phyloP scores from a whole-genome alignment of 92 coral and sea anemone species.

The Muricea muricata region DNA sequence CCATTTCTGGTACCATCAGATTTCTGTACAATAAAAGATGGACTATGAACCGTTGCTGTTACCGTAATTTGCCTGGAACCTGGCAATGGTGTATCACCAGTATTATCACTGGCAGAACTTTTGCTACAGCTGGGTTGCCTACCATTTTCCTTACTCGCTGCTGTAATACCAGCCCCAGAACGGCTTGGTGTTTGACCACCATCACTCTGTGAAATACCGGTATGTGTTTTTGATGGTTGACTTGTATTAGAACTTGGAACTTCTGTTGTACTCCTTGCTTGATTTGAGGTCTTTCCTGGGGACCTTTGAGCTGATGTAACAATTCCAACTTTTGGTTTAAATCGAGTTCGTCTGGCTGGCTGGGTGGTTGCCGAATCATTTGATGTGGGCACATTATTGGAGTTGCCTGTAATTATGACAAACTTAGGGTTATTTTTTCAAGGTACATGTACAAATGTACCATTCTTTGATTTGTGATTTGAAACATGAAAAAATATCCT shows the following conservation, averaged over 20 bases:
- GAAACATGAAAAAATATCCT: no score
- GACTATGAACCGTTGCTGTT: not conserved
- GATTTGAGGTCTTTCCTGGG: not conserved
- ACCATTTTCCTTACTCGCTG: not conserved
- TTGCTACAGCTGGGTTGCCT: no score
- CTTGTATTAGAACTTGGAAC: no score
- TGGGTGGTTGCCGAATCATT: not conserved
- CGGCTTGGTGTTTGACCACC: not conserved
- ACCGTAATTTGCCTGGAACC: not conserved
- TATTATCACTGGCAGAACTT: not conserved
- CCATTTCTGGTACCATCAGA: not conserved
- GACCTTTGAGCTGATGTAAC: not conserved
- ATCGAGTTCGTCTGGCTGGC: conserved; percentile 21
- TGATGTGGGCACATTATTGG: not conserved
- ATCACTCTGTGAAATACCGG: no score
- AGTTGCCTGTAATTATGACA: not conserved
- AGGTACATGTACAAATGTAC: no score
- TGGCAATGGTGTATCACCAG: not conserved
- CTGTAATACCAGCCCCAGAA: not conserved
- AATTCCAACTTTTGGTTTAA: conserved; percentile 25
- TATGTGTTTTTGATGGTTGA: no score
- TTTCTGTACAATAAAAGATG: not conserved
- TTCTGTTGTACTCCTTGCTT: not conserved
- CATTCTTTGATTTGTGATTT: no score
- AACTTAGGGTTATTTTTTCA: no score